phyloP scores from a whole-genome alignment of 2,113 vertebrate genomes.

The Cairina moschata region DNA sequence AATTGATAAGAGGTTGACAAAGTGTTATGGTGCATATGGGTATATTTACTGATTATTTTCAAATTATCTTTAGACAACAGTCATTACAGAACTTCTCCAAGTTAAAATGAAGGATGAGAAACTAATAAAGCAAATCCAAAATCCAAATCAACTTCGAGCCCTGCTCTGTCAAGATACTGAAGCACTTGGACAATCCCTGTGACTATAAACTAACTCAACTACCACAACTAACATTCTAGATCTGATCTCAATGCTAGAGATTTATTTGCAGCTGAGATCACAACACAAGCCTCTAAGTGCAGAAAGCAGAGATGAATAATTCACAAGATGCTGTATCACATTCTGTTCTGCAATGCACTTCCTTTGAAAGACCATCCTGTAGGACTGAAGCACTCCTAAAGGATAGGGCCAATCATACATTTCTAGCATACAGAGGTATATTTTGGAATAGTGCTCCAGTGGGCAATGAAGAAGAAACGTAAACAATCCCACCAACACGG shows the following conservation, averaged over 20 bases:
- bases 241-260: not conserved
- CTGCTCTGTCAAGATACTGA: not conserved
- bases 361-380: not conserved
- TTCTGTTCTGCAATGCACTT: not conserved
- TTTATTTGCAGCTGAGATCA: not conserved
- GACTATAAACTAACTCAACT: not conserved
- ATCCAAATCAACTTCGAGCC: not conserved
- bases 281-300: not conserved
- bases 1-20: not conserved
- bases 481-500: not conserved
- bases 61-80: not conserved
- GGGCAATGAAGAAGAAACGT: not conserved
- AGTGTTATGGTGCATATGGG: not conserved
- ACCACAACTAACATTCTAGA: not conserved
- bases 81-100: not conserved
- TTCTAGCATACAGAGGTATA: not conserved
- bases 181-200: not conserved
- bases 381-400: not conserved
- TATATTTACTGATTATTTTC: not conserved
- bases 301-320: not conserved
- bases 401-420: not conserved
- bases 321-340: not conserved
- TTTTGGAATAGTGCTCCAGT: not conserved
- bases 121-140: not conserved
- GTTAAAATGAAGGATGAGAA: not conserved